Evolutionary conservation across 2,797 vertebrate species (phyloP).

Genomic region (Sphenopsis melanotis): DNA sequence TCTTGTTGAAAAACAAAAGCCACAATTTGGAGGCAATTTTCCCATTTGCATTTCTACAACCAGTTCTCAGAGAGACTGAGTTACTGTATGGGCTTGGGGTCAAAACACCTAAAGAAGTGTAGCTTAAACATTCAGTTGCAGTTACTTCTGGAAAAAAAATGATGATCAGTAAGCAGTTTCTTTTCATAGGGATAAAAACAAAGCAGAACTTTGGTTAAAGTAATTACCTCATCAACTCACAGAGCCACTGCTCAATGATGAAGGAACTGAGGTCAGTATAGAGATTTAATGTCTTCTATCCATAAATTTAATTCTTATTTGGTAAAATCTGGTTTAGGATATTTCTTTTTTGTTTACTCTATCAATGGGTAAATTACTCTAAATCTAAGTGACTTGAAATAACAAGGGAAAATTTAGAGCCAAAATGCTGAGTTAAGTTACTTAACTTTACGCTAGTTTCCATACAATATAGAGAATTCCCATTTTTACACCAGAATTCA

Average conservation of each 20-base stretch:
- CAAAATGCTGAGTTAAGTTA: background rate
- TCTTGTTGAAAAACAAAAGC: background rate
- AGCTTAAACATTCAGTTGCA: background rate
- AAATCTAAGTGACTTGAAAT: background rate
- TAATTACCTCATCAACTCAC: background rate
- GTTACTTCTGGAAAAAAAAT: background rate
- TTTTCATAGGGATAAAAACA: background rate
- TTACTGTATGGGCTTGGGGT: background rate
- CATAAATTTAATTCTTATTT: background rate
- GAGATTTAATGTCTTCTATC: background rate
- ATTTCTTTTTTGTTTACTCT: background rate
- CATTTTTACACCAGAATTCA: background rate
- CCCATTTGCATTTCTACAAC: background rate
- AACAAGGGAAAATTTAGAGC: background rate
- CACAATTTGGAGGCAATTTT: background rate
- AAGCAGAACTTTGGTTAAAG: background rate
- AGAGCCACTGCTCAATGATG: background rate
- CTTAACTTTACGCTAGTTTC: background rate
- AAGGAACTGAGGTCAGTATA: background rate
- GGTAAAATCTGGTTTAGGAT: background rate
- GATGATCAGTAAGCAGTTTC: background rate
- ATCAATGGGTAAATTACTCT: background rate
- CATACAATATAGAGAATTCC: background rate
- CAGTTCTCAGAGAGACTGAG: background rate
- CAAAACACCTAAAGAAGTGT: background rate